phyloP scores from a whole-genome alignment of 2,113 vertebrate genomes.

The Oryzias melastigma region DNA sequence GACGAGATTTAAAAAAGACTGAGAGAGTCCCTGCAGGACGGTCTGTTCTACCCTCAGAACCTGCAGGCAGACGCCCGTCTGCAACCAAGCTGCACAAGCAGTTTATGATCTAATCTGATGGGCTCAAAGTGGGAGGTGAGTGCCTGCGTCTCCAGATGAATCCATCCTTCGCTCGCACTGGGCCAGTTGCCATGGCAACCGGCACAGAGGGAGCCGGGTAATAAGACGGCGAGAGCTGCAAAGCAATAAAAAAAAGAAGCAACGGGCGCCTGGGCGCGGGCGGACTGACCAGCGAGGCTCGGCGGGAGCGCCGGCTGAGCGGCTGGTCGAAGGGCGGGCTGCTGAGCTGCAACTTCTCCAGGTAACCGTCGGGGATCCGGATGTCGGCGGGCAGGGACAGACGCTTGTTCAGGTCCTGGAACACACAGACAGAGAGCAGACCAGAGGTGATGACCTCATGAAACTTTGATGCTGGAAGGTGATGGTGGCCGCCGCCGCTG shows the following conservation, averaged over 20 bases:
- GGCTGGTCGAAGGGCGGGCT: slow-evolving; percentile 95
- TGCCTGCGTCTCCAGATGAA: slow-evolving; percentile 29
- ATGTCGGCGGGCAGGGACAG: slow-evolving; percentile 97
- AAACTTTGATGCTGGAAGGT: background rate
- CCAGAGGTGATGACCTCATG: too few relatives aligned
- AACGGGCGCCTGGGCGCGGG: slow-evolving; percentile 1
- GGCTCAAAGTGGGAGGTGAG: slow-evolving; percentile 25
- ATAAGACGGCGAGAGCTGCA: background rate
- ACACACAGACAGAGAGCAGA: background rate
- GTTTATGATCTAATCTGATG: slow-evolving; percentile 28
- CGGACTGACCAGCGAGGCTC: slow-evolving; percentile 90
- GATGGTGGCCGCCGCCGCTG: background rate
- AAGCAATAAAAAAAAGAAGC: slow-evolving; percentile 21
- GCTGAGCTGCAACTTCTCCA: slow-evolving; percentile 95
- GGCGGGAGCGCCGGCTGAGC: slow-evolving; percentile 92
- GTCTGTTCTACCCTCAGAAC: background rate
- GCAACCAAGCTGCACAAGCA: background rate
- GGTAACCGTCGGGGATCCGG: slow-evolving; percentile 95
- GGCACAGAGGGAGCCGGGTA: slow-evolving; percentile 18
- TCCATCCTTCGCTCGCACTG: slow-evolving; percentile 21
- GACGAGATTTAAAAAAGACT: too few relatives aligned
- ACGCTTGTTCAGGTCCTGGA: slow-evolving; percentile 95
- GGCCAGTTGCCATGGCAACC: slow-evolving; percentile 60
- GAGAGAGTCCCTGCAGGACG: background rate
- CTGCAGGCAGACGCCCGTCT: background rate